Base-by-base conservation (phyloP, 2,888 invertebrate species). In the Drosophila lutescens region DNA sequence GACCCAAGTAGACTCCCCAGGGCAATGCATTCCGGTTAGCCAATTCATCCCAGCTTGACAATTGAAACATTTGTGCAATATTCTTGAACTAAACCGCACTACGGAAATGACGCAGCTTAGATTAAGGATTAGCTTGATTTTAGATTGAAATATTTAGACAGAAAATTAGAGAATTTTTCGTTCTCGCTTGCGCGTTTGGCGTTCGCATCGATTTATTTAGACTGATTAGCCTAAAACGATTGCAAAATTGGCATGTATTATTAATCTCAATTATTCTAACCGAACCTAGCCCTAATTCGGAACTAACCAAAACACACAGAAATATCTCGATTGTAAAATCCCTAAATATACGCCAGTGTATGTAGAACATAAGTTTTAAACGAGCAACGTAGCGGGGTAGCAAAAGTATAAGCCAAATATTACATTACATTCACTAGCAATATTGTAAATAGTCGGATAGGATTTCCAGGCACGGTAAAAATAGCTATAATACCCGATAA, bases 191-290 rank as follows among this genome's bases (percentile, higher is more conserved):
- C 40, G 47, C 55, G 46, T 69, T 56, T 77, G 71, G 78, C 76
- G 69, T 79, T 86, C 54, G 70, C 65, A 84, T 80, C 80, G 75
- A 79, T 86, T 74, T 80, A 53, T 83, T 79, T 85, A 90, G 90
- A 89, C 90, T 89, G 89, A 89, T 78, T 90, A 90, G 90, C 86
- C 77, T 90, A 90, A 90, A 85, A 77, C 77, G 68, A 57, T 60
- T 74, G 79, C 70, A 77, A 77, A 81, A 65, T 72, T 74, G 66
- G 54, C 55, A 55, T 55, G 53, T 67, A 73, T 68, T 68, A 74
- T 43, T 49, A 50, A 55, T 55, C 49, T 41, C 54, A 61, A 56
- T 55, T 36, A 46, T n/a, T 40, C 20, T 50, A 47, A 51, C 46
- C 53, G 49, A 36, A 15, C 58, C 36, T 46, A 69, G 44, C 44